Conservation (phyloP, 2,888 invertebrate species). For the Andrena praecox region DNA sequence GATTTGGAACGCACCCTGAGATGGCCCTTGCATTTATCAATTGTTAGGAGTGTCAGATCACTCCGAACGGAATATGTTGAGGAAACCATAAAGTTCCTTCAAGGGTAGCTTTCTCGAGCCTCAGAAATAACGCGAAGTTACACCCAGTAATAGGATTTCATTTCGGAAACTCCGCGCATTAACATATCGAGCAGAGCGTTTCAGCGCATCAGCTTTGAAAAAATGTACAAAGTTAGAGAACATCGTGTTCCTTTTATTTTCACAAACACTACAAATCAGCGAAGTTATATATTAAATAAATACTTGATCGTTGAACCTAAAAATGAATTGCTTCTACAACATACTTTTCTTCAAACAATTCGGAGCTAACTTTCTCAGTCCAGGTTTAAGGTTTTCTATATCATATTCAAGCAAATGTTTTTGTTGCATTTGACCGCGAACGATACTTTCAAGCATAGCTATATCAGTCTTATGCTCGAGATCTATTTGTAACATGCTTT, state of each 20-base stretch:
- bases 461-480: slow-evolving; percentile 82
- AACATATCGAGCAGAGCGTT: no score
- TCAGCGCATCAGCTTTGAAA: no score
- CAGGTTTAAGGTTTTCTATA: slow-evolving; percentile 81
- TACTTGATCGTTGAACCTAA: background rate
- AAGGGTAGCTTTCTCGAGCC: no score
- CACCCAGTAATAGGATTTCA: no score
- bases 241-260: background rate
- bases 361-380: slow-evolving; percentile 71
- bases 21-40: no score
- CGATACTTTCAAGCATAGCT: slow-evolving; percentile 81
- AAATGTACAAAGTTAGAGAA: background rate
- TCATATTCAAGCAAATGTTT: slow-evolving; percentile 74
- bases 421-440: slow-evolving; percentile 82
- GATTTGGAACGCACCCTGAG: no score
- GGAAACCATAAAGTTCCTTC: no score
- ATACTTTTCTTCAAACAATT: slow-evolving; percentile 32
- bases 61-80: no score
- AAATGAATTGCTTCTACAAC: background rate
- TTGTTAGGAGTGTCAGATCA: no score
- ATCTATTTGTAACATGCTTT: slow-evolving; percentile 77
- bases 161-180: no score
- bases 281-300: background rate
- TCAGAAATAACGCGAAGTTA: no score
- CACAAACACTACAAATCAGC: background rate